Conservation (phyloP, 2,888 invertebrate genomes). For the Troides helena region DNA sequence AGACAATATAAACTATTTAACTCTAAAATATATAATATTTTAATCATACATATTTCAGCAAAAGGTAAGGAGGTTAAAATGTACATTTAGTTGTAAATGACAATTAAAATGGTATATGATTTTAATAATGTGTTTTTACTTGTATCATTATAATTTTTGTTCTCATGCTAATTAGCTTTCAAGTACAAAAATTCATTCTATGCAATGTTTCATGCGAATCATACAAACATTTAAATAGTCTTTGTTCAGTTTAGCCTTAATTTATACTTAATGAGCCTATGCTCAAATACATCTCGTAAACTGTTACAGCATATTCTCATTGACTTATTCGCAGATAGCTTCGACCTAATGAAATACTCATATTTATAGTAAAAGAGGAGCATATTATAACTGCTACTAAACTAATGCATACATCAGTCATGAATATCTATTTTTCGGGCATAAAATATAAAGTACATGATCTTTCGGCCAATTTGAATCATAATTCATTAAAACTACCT, state of each 20-base stretch:
- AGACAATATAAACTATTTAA: no score
- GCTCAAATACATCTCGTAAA: conserved; percentile 7
- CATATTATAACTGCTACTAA: no score
- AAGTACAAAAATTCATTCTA: conserved; percentile 13
- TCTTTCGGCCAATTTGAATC: no score
- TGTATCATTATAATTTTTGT: conserved; percentile 1
- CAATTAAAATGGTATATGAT: neutral
- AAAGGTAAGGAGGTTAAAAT: neutral
- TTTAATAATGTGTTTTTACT: neutral
- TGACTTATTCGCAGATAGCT: neutral
- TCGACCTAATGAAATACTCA: neutral
- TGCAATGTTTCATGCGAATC: conserved; percentile 18
- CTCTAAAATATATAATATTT: no score
- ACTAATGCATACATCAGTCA: no score
- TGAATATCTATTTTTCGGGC: no score
- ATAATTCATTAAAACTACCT: no score
- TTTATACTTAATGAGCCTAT: conserved; percentile 1
- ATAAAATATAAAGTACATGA: no score
- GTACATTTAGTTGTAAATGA: no score
- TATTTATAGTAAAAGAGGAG: neutral
- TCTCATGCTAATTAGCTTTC: conserved; percentile 17
- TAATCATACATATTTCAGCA: neutral
- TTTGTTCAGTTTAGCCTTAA: conserved; percentile 23
- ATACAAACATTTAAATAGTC: conserved; percentile 14
- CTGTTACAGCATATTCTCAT: neutral